Evolutionary conservation across 2,797 vertebrate species (phyloP).

Genomic region (Acanthornis magna): DNA sequence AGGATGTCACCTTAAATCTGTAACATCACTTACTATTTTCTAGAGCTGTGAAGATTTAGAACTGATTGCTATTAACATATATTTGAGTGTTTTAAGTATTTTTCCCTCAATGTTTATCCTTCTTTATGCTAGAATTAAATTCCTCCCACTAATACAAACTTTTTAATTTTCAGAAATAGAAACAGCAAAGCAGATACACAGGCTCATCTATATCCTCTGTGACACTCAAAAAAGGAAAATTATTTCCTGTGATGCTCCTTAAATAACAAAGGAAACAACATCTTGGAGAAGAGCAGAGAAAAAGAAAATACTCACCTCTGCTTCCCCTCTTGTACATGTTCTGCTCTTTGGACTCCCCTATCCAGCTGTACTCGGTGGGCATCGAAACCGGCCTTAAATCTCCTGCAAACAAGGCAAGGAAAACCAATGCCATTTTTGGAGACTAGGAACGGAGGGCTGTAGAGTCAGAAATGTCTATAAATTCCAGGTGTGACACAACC

Average conservation of each 20-base stretch:
- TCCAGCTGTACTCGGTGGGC: conserved; percentile 86
- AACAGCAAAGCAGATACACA: neutral
- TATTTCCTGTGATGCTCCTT: neutral
- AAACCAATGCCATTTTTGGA: conserved; percentile 8
- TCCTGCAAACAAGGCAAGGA: conserved; percentile 78
- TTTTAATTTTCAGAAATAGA: neutral
- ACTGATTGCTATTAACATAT: neutral
- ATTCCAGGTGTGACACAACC: neutral
- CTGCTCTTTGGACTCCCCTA: conserved; percentile 87
- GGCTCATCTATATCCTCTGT: neutral
- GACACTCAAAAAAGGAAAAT: neutral
- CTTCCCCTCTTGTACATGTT: conserved; percentile 87
- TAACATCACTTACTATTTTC: neutral
- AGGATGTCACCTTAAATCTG: neutral
- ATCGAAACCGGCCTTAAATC: conserved; percentile 90
- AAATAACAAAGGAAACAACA: neutral
- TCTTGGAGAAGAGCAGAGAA: neutral
- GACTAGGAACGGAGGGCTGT: neutral
- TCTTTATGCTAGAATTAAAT: neutral
- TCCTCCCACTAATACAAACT: neutral
- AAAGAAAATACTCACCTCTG: conserved; percentile 80
- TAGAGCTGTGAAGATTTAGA: neutral
- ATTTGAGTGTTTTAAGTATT: neutral
- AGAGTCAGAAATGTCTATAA: neutral
- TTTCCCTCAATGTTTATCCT: neutral